Evolutionary conservation across 1,140 invertebrate species (phyloP), one percentile per base, ranked within the genome.

Genomic region (Aphelinus atriplicis): DNA sequence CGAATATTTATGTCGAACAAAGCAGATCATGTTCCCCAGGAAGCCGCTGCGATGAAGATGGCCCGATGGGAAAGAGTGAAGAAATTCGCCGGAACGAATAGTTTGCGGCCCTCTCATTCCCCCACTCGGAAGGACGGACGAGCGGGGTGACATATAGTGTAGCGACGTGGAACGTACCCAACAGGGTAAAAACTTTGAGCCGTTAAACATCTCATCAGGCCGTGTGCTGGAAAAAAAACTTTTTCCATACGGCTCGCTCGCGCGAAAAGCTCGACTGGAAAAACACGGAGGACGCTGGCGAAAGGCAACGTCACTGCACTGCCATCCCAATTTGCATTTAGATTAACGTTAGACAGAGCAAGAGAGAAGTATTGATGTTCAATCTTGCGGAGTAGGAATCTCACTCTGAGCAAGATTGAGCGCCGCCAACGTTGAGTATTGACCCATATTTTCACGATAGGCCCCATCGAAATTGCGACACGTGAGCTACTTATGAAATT

Each of bases 251-350:
- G 45, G 53, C 50, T 5, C 6, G 7, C 2, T 10, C 4, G 53
- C 10, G 57, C 7, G 57, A 71, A 51, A 71, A 71, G 61, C 51
- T 71, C 43, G n/a, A 42, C 55, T n/a, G 26, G 55, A 70, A 61
- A 61, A 53, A 60, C 42, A 47, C 10, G 43, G 26, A 26, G 26
- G 26, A 26, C 47, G 9, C 51, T 43, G 26, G 7, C 1, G 57
- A n/a, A 10, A 1, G 45, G 46, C 46, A 50, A 48, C 60, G 47
- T 46, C 57, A 51, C 55, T 7, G 50, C 10, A 4, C n/a, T 53
- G 10, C n/a, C 42, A 62, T 43, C 10, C 53, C n/a, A 64, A 74
- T 74, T 74, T 68, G 73, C 73, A 74, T 74, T 74, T 74, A 74
- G 58, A 69, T 74, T 61, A 62, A 53, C 48, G 47, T 53, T 7